Percentiles rank a stretch among this genome's conserved stretches.
These are phyloP conservation scores for Butorides virescens DNA, from an alignment of 2,113 vertebrate species.

Conservation along the genomic window DNA sequence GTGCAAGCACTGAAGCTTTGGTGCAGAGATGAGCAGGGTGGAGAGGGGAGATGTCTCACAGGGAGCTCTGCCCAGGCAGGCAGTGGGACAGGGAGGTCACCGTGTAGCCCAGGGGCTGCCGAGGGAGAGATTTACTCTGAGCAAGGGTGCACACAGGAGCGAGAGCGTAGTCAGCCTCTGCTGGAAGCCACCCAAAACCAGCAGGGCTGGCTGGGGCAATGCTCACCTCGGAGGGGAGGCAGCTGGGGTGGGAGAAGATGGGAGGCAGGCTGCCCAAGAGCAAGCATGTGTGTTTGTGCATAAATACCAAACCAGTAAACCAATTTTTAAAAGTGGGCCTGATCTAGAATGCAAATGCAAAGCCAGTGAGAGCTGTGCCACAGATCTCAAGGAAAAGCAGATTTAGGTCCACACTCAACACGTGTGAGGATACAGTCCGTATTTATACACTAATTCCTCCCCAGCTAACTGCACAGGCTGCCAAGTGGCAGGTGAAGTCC, in stretches of 20 bases:
- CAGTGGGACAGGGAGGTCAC: background rate
- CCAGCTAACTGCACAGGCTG: background rate
- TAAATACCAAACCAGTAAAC: background rate
- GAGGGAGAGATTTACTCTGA: background rate
- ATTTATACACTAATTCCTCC: background rate
- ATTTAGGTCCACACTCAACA: background rate
- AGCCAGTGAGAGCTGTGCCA: background rate
- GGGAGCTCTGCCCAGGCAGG: background rate
- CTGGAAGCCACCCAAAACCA: background rate
- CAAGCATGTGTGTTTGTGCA: background rate
- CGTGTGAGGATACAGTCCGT: background rate
- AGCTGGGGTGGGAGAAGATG: background rate
- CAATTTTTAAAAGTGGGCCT: background rate
- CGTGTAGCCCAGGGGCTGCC: rapidly evolving
- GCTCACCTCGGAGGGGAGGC: background rate
- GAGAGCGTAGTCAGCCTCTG: background rate
- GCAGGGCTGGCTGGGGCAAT: background rate
- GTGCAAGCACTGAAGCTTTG: background rate
- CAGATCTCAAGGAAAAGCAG: background rate
- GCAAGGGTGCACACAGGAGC: background rate
- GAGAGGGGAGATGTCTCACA: background rate
- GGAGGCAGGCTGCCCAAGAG: background rate
- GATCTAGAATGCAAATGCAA: background rate
- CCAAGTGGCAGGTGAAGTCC: background rate
- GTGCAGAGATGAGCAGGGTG: background rate